A percentile compares a stretch with the other conserved stretches of the same genome.
Conservation (phyloP, 2,113 vertebrate species). For the Perca schrenkii region DNA sequence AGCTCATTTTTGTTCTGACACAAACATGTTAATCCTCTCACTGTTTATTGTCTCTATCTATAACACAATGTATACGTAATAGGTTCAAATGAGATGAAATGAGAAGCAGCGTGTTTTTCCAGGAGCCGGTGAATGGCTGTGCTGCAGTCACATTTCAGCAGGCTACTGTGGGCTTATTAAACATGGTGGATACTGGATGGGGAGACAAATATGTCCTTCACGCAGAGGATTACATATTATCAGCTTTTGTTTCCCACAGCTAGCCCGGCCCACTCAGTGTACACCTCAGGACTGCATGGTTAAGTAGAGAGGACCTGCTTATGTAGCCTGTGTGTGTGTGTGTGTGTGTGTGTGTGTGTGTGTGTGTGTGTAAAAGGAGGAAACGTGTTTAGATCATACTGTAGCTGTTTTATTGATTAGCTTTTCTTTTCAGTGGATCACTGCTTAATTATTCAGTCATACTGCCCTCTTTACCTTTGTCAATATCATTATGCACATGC, state of each 20-base stretch:
- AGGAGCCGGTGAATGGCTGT: background rate
- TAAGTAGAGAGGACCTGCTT: constrained; percentile 20
- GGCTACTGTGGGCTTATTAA: constrained; percentile 52
- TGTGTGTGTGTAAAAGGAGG: background rate
- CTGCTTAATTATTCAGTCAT: constrained; percentile 38
- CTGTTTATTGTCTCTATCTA: background rate
- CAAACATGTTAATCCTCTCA: constrained; percentile 19
- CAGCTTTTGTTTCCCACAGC: constrained; percentile 72
- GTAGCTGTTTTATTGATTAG: constrained; percentile 38
- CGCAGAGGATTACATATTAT: constrained; percentile 81
- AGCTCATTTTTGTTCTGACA: background rate
- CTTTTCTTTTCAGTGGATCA: constrained; percentile 26
- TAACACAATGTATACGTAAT: background rate
- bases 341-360: constrained; percentile 13
- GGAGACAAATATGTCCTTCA: constrained; percentile 83
- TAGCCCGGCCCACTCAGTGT: constrained; percentile 56
- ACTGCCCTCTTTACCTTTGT: constrained; percentile 6
- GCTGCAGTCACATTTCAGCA: constrained; percentile 41
- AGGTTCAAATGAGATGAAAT: constrained; percentile 18
- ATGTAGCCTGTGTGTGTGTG: constrained; percentile 10
- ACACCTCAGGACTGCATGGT: constrained; percentile 64
- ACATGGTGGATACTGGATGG: constrained; percentile 55
- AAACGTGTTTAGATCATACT: constrained; percentile 33
- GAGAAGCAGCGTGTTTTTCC: constrained; percentile 16
- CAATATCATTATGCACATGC: constrained; percentile 18